Percentiles rank a stretch among this genome's conserved stretches.
These are phyloP conservation scores for Chaetodon trifascialis DNA, from an alignment of 2,113 vertebrate genomes.

Conservation along the genomic window DNA sequence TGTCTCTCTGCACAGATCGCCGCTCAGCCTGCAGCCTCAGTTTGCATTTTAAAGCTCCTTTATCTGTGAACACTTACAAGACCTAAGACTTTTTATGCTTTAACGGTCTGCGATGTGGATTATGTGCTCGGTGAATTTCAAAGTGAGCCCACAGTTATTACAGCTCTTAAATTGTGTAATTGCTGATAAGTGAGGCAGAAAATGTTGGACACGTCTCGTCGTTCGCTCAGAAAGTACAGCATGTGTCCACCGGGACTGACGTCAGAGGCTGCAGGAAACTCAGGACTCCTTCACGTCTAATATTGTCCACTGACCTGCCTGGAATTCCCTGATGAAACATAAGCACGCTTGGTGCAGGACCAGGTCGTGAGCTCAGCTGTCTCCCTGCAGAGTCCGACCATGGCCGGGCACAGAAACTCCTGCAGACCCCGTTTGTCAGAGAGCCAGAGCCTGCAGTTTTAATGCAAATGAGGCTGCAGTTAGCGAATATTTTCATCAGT, in stretches of 20 bases:
- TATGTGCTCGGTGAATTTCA: not conserved
- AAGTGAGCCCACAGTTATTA: too few relatives aligned
- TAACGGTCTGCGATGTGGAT: too few relatives aligned
- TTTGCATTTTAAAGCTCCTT: slow-evolving; percentile 40
- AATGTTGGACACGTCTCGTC: not conserved
- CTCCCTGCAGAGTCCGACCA: not conserved
- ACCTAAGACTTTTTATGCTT: not conserved
- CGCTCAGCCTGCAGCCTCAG: not conserved
- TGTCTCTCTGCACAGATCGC: not conserved
- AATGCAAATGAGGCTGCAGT: too few relatives aligned
- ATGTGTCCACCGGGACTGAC: not conserved
- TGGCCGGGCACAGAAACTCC: not conserved
- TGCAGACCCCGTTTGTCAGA: not conserved
- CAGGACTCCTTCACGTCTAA: slow-evolving; percentile 57
- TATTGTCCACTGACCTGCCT: slow-evolving; percentile 73
- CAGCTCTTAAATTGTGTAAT: not conserved
- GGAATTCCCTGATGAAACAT: slow-evolving; percentile 70
- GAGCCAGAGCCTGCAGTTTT: not conserved
- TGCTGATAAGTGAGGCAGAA: too few relatives aligned
- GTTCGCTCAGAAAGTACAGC: not conserved
- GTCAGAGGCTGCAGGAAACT: slow-evolving; percentile 28
- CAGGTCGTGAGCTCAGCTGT: slow-evolving; percentile 48
- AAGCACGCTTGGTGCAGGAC: slow-evolving; percentile 6
- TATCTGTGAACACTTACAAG: not conserved
- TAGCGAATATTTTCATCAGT: too few relatives aligned